Evolutionary conservation across 2,113 vertebrate genomes (phyloP).

Genomic region (Sapayoa aenigma): DNA sequence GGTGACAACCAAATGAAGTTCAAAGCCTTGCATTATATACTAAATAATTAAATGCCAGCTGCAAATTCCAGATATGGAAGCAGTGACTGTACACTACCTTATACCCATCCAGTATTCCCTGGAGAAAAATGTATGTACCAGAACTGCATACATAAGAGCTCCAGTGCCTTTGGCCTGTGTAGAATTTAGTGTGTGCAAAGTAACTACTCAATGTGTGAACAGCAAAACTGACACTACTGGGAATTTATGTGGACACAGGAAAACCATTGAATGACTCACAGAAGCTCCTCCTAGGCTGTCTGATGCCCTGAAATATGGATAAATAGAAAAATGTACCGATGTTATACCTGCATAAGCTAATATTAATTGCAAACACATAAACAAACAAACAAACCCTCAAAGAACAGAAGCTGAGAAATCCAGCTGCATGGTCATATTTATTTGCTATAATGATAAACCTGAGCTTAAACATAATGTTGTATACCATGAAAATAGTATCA

Average conservation of each 20-base stretch:
- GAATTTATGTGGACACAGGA: background rate
- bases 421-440: background rate
- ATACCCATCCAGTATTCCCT: background rate
- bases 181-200: background rate
- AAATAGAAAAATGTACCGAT: background rate
- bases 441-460: background rate
- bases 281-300: background rate
- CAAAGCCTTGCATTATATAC: constrained; percentile 24
- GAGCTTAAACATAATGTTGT: background rate
- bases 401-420: background rate
- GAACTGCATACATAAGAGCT: background rate
- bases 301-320: background rate
- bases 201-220: background rate
- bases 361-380: background rate
- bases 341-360: background rate
- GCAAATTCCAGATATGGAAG: constrained; percentile 28
- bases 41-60: constrained; percentile 9
- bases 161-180: background rate
- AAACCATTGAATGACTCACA: background rate
- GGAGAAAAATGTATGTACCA: background rate
- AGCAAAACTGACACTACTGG: background rate
- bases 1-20: background rate
- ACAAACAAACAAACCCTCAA: background rate
- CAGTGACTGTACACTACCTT: background rate
- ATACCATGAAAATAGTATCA: background rate